Evolutionary conservation across 1,140 invertebrate genomes (phyloP).

Genomic region (Drosophila subobscura): DNA sequence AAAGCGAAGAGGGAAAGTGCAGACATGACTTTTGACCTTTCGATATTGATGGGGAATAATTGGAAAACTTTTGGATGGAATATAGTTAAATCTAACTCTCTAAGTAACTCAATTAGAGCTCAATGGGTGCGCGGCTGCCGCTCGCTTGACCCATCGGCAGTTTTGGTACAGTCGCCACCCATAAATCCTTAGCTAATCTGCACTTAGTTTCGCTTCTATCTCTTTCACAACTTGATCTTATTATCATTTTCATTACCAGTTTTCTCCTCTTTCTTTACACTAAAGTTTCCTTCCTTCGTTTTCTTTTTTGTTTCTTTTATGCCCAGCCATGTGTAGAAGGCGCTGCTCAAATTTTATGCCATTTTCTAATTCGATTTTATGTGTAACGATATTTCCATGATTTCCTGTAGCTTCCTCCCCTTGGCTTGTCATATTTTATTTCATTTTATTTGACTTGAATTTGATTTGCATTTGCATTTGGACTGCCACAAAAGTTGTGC

Average conservation of each 20-base stretch:
- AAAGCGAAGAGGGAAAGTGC: neutral
- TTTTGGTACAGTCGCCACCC: slow-evolving; percentile 3
- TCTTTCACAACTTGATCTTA: slow-evolving; percentile 8
- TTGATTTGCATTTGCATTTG: slow-evolving; percentile 56
- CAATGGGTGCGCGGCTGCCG: slow-evolving; percentile 11
- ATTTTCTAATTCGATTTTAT: slow-evolving; percentile 72
- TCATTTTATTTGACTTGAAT: slow-evolving; percentile 70
- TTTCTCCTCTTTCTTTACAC: neutral
- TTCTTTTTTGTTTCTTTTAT: slow-evolving; percentile 23
- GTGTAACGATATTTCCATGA: slow-evolving; percentile 57
- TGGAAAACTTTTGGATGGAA: slow-evolving; percentile 57
- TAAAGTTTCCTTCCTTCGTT: neutral
- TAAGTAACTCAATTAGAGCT: slow-evolving; percentile 49
- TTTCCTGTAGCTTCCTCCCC: slow-evolving; percentile 17
- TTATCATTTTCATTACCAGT: slow-evolving; percentile 18
- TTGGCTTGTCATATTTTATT: neutral
- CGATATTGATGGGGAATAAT: slow-evolving; percentile 46
- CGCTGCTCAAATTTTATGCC: slow-evolving; percentile 57
- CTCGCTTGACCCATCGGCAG: neutral
- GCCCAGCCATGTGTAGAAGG: slow-evolving; percentile 52
- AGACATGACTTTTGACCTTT: slow-evolving; percentile 19
- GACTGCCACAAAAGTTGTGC: slow-evolving; percentile 5
- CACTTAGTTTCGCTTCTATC: slow-evolving; percentile 1
- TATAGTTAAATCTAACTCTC: slow-evolving; percentile 6
- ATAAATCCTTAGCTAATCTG: slow-evolving; percentile 31